These are phyloP conservation scores for Geophilus truncorum DNA, from an alignment of 2,888 invertebrate species.

Conservation along the genomic window DNA sequence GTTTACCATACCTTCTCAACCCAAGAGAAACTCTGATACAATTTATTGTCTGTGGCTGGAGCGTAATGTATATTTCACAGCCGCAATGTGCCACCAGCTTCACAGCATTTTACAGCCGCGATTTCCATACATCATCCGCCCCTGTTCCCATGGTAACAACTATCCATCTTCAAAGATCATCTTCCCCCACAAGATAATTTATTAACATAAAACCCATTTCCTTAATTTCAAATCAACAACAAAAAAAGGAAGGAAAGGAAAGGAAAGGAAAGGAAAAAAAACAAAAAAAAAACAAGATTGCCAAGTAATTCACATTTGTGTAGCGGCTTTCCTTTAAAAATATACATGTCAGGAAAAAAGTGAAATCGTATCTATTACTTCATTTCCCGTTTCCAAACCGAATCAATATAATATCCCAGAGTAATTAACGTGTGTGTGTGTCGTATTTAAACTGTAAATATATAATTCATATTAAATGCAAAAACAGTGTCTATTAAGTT, in stretches of 20 bases:
- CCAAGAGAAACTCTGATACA: neutral
- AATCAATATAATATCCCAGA: too few species aligned
- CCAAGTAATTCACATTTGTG: neutral
- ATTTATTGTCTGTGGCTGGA: neutral
- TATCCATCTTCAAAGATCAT: neutral
- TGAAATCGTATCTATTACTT: too few species aligned
- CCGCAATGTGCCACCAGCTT: neutral
- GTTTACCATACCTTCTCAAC: neutral
- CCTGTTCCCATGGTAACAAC: neutral
- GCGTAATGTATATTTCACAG: neutral
- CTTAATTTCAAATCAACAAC: neutral
- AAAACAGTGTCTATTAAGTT: too few species aligned
- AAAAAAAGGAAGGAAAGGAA: neutral
- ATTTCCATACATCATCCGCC: neutral
- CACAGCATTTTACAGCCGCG: neutral
- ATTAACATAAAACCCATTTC: neutral
- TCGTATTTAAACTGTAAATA: too few species aligned
- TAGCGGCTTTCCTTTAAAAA: too few species aligned
- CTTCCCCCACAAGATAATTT: neutral
- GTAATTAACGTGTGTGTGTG: too few species aligned
- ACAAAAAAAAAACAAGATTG: neutral
- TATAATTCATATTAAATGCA: too few species aligned
- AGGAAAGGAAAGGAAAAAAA: too few species aligned
- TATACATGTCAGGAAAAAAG: too few species aligned
- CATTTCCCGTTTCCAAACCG: too few species aligned